Percentiles rank a stretch among this genome's conserved stretches.
phyloP scores from a whole-genome alignment of 1,140 invertebrate species.

The Latrodectus geometricus region DNA sequence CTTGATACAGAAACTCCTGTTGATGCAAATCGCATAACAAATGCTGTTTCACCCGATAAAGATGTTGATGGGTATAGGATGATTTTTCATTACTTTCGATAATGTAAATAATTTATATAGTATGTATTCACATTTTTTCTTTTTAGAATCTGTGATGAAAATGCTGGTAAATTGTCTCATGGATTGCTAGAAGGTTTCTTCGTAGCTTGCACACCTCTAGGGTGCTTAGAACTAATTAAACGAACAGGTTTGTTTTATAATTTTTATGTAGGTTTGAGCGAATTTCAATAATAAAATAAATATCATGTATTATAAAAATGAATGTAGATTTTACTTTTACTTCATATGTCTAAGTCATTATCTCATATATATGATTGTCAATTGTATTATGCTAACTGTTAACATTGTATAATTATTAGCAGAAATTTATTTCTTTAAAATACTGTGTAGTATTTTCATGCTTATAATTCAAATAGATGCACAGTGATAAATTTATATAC shows the following conservation, averaged over 20 bases:
- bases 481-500: too few relatives aligned
- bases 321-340: background rate
- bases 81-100: constrained; percentile 2
- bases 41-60: constrained; percentile 86
- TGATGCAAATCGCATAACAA: constrained; percentile 83
- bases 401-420: too few relatives aligned
- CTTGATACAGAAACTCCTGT: constrained; percentile 85
- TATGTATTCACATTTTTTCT: background rate
- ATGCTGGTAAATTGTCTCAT: constrained; percentile 83
- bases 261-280: background rate
- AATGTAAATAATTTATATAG: background rate
- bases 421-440: too few relatives aligned
- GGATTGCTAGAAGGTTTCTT: constrained; percentile 81
- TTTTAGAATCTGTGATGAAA: constrained; percentile 84
- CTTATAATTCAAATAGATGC: too few relatives aligned
- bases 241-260: constrained; percentile 70
- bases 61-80: constrained; percentile 91
- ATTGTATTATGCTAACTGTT: too few relatives aligned
- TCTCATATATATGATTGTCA: too few relatives aligned
- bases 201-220: constrained; percentile 92
- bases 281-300: background rate
- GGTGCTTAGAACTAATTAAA: constrained; percentile 92
- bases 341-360: background rate
- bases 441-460: too few relatives aligned
- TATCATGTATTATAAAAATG: background rate